These are phyloP conservation scores for Caenorhabditis sp. DNA, from an alignment of 2,888 invertebrate genomes.

Conservation along the genomic window DNA sequence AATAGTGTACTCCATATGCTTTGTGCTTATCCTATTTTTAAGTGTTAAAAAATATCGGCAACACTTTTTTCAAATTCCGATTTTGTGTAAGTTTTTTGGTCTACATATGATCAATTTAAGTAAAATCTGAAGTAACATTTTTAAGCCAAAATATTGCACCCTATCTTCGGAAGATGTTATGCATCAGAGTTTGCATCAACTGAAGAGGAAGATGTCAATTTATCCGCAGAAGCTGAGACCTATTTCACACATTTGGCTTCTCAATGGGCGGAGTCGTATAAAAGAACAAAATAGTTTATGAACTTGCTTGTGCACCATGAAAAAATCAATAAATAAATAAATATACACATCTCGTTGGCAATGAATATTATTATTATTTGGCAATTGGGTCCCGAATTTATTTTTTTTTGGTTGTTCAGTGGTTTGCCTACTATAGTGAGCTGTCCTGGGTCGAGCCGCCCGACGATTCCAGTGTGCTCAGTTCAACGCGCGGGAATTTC, in stretches of 20 bases:
- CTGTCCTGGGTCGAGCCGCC: slow-evolving; percentile 41
- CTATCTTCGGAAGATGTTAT: slow-evolving; percentile 25
- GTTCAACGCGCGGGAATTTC: slow-evolving; percentile 50
- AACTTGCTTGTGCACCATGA: too few relatives aligned
- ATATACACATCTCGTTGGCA: slow-evolving; percentile 13
- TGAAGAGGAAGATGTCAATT: slow-evolving; percentile 6
- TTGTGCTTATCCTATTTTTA: slow-evolving; percentile 18
- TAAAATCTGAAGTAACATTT: background rate
- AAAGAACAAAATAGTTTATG: too few relatives aligned
- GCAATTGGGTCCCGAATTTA: background rate
- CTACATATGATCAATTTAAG: too few relatives aligned
- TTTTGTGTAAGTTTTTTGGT: slow-evolving; percentile 24
- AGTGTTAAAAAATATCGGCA: slow-evolving; percentile 27
- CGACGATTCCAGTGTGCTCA: slow-evolving; percentile 45
- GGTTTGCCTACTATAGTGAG: slow-evolving; percentile 8
- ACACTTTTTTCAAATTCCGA: slow-evolving; percentile 16
- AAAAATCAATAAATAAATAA: slow-evolving; percentile 9
- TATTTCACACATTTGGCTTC: background rate
- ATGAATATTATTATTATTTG: slow-evolving; percentile 5
- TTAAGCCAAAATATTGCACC: slow-evolving; percentile 18
- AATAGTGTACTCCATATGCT: slow-evolving; percentile 9
- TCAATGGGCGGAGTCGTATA: background rate
- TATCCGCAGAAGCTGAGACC: slow-evolving; percentile 20
- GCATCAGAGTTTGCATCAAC: slow-evolving; percentile 5
- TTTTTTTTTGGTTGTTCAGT: background rate